Evolutionary conservation across 2,888 invertebrate genomes (phyloP), one percentile per base, ranked within the genome.

Genomic region (Sminthurides aquaticus): DNA sequence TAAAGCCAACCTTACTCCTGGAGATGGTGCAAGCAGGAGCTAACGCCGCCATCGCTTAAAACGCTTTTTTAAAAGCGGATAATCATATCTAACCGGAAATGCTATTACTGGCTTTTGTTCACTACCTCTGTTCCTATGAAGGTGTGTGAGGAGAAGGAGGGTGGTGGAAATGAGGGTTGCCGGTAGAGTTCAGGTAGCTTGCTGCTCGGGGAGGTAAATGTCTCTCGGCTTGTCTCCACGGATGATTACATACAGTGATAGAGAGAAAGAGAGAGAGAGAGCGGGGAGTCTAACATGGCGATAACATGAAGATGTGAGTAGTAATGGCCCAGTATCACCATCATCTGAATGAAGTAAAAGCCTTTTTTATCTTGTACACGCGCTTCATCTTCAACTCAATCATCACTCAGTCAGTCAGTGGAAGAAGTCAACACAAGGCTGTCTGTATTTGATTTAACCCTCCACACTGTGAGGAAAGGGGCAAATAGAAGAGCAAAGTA

Each of bases 281-380:
- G 22, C 5, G 20, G 20, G 22, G 52, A 52, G 3, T 52, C 5
- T 5, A 54, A 29, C 25, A 34, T 20, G 20, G 24, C 49, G 60
- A 60, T 60, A 60, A 60, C 28, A 62, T 55, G n/a, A 28, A 52
- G 55, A 62, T 60, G 24, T 56, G 56, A 20, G 52, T 22, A 52
- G 52, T 52, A 52, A 52, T 52, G 52, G 52, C 43, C 11, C 22
- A 52, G 5, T 52, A 52, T 52, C 52, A 20, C 20, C 43, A 43
- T 52, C 52, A 52, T 20, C 5, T 52, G 8, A 34, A 34, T 15
- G 3, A 5, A 52, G 52, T 52, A 52, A 52, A 52, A 22, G 43
- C 5, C 43, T 22, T 8, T 8, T 8, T 52, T 52, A 52, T 52
- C 52, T 52, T 52, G 43, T 52, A 8, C 52, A 18, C 52, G 52